These are phyloP conservation scores for Sebastes variabilis DNA, from an alignment of 2,797 vertebrate genomes.

Conservation along the genomic window DNA sequence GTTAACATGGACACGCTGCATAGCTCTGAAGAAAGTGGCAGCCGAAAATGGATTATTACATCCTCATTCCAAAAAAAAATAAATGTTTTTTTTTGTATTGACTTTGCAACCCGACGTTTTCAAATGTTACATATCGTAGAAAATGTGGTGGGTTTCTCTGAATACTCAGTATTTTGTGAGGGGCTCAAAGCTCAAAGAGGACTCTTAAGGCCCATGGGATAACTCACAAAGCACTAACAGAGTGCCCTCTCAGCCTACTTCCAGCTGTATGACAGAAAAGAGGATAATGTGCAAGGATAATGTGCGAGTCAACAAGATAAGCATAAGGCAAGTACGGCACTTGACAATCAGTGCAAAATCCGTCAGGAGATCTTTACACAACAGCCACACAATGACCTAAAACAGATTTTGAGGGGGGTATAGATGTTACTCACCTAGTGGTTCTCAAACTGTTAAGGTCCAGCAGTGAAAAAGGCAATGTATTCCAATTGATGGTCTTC, in stretches of 20 bases:
- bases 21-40: slow-evolving; percentile 8
- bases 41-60: slow-evolving; percentile 10
- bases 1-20: slow-evolving; percentile 8
- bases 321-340: slow-evolving; percentile 10
- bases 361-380: not conserved
- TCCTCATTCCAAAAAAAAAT: not conserved
- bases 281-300: slow-evolving; percentile 33
- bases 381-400: not conserved
- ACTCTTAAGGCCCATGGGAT: slow-evolving; percentile 4
- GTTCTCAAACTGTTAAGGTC: slow-evolving; percentile 22
- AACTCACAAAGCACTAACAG: slow-evolving; percentile 20
- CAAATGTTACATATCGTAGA: not conserved
- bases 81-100: not conserved
- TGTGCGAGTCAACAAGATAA: slow-evolving; percentile 37
- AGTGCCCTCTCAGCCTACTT: slow-evolving; percentile 43
- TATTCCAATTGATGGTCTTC: slow-evolving; percentile 42
- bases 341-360: not conserved
- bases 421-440: slow-evolving; percentile 62
- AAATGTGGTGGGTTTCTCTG: not conserved
- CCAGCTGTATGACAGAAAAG: slow-evolving; percentile 34
- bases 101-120: not conserved
- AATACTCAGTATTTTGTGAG: not conserved
- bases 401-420: not conserved
- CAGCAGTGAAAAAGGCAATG: slow-evolving; percentile 8
- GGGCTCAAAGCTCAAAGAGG: not conserved